Percentiles rank a stretch among this genome's conserved stretches.
phyloP scores from a whole-genome alignment of 1,140 invertebrate genomes.

The Apis cerana region DNA sequence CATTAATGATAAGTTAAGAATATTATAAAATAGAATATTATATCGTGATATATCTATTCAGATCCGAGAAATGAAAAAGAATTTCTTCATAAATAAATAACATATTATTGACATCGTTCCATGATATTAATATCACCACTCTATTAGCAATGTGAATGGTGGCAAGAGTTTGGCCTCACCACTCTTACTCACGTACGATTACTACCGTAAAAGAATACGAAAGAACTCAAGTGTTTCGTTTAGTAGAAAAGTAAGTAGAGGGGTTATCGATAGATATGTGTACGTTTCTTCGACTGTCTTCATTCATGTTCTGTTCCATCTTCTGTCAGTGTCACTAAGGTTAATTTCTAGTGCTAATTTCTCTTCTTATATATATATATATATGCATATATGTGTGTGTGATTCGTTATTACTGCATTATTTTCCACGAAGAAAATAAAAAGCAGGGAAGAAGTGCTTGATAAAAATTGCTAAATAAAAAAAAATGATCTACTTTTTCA shows the following conservation, averaged over 20 bases:
- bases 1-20: no score
- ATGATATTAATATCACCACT: no score
- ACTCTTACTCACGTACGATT: slow-evolving; percentile 66
- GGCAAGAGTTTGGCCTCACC: slow-evolving; percentile 9
- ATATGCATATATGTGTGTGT: not conserved
- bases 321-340: slow-evolving; percentile 26
- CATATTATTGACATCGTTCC: no score
- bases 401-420: not conserved
- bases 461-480: not conserved
- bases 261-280: slow-evolving; percentile 46
- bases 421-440: not conserved
- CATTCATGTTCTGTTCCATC: slow-evolving; percentile 60
- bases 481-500: not conserved
- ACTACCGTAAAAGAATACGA: slow-evolving; percentile 53
- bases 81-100: not conserved
- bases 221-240: slow-evolving; percentile 50
- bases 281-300: slow-evolving; percentile 40
- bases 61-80: not conserved
- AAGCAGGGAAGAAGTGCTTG: not conserved
- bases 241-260: slow-evolving; percentile 58
- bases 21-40: not conserved
- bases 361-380: not conserved
- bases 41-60: no score
- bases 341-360: not conserved
- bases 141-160: not conserved